Base-by-base conservation (phyloP, 1,140 invertebrate genomes). In the Pseudomyrmex concolor region DNA sequence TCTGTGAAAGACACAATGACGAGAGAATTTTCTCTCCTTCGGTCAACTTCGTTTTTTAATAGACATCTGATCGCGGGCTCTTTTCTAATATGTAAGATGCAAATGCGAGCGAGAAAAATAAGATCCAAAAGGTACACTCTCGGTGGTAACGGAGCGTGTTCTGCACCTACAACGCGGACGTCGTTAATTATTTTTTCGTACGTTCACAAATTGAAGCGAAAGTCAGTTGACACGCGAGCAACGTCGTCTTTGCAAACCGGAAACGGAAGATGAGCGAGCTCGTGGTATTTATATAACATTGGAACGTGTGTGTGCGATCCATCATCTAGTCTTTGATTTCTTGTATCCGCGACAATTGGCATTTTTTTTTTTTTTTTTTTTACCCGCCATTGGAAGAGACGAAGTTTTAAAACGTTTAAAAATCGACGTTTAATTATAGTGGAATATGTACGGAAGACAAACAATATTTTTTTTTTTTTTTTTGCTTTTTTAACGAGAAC, bases 241-340 rank as follows among this genome's bases (percentile, higher is more conserved):
- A 80, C 76, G 76, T 82, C 67, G 78, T 82, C 78, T 74, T 82
- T 73, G 78, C 68, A 82, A 60, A 82, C 78, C 71, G 48, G 78
- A 74, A 82, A 73, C 78, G 78, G 71, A 82, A 74, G 71, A 82
- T 74, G 70, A 82, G 50, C 78, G 78, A 82, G 71, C 71, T 82
- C 78, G 70, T 64, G 63, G 60, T 34, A 34, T 34, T 74, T 82
- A 82, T 10, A 10, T 34, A 34, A 34, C 34, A 34, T 82, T 82
- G n/a, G 34, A 17, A 34, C 63, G 15, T 68, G 12, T 8, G 57
- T 15, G 19, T 51, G 25, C 43, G 57, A 74, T 82, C 3, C 51
- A 74, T 34, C 48, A 57, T 82, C 76, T 8, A 12, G n/a, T 59
- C 76, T 34, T 34, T 34, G 5, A 34, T 34, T 34, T 34, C 34